Percentiles rank a stretch among this genome's conserved stretches.
These are phyloP conservation scores for Scaptomyza pallida DNA, from an alignment of 1,140 invertebrate genomes.

Conservation along the genomic window DNA sequence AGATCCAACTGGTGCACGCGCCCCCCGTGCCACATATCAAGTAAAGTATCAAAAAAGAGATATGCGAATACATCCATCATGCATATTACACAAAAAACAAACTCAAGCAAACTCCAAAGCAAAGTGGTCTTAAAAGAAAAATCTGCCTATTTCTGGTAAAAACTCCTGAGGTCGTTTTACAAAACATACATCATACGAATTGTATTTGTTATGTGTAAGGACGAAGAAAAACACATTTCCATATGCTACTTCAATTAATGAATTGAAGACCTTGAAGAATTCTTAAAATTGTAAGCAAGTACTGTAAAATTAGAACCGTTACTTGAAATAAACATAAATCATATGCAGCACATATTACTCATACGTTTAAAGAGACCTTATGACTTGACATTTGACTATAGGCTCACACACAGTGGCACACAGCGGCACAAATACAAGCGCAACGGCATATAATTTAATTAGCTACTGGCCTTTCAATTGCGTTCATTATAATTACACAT, in stretches of 20 bases:
- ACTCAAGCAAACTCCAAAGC: neutral
- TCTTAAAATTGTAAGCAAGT: neutral
- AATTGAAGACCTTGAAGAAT: neutral
- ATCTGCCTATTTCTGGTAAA: no score
- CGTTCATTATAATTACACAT: constrained; percentile 71
- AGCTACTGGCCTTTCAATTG: constrained; percentile 75
- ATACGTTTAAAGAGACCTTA: constrained; percentile 55
- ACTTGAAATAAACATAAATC: neutral
- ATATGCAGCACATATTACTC: constrained; percentile 43
- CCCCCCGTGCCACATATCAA: constrained; percentile 6
- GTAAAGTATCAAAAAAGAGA: neutral
- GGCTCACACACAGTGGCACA: constrained; percentile 12
- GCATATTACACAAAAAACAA: neutral
- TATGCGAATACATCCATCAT: constrained; percentile 41
- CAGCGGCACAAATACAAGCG: constrained; percentile 30
- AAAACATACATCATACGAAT: constrained; percentile 12
- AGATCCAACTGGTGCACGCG: constrained; percentile 31
- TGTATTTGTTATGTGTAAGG: neutral
- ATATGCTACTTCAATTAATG: constrained; percentile 2
- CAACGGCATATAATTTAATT: constrained; percentile 75
- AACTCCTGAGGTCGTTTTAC: constrained; percentile 24
- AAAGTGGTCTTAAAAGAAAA: no score
- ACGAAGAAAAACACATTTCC: neutral
- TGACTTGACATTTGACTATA: constrained; percentile 58
- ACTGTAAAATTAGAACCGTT: neutral